Conservation (phyloP, 2,113 vertebrate species). For the Labeo catla region DNA sequence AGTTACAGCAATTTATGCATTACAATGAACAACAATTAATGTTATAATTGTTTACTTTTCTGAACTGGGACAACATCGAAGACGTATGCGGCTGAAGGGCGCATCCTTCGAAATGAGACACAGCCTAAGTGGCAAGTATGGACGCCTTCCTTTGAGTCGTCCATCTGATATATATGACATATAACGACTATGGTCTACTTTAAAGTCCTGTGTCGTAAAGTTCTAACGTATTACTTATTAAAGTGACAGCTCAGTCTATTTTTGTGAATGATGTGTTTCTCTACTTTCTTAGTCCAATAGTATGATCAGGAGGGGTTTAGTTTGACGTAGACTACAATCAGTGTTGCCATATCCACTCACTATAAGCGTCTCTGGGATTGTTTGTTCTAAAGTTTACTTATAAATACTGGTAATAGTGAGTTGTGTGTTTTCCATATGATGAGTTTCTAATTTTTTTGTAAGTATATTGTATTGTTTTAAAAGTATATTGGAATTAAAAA, state of each 20-base stretch:
- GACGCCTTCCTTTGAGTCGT: neutral
- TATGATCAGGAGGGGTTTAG: neutral
- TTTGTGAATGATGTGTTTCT: neutral
- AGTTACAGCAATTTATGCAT: neutral
- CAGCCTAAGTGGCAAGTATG: neutral
- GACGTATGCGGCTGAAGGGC: neutral
- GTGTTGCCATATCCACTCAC: neutral
- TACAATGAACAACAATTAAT: neutral
- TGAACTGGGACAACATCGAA: neutral
- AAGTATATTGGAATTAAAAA: too few relatives aligned
- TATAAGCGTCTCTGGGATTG: neutral
- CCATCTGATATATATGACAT: neutral
- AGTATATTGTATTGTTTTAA: neutral
- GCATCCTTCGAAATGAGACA: neutral
- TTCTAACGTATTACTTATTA: neutral
- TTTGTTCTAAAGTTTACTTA: neutral
- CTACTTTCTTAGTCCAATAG: too few relatives aligned
- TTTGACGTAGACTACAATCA: neutral
- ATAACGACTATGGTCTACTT: neutral
- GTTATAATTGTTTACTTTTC: neutral
- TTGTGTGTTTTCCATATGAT: neutral
- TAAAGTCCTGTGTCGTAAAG: neutral
- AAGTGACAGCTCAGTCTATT: neutral
- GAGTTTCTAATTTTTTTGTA: neutral
- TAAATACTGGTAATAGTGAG: neutral